Evolutionary conservation across 35 echinoderm and acorn worm species (phyloP).

Genomic region (Apostichopus parvimensis): DNA sequence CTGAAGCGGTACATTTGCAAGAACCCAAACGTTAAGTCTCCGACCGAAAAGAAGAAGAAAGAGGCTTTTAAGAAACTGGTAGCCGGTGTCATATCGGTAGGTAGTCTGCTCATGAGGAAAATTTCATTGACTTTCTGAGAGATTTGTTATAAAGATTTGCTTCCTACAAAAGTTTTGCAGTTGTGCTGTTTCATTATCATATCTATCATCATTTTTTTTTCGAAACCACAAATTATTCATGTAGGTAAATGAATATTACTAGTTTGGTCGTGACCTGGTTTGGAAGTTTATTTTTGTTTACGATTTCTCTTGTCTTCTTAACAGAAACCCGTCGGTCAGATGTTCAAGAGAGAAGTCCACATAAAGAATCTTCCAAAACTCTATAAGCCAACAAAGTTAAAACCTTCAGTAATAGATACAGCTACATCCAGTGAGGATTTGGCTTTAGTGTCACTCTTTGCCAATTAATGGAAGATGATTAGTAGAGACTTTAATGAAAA

Average conservation of each 20-base stretch:
- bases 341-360: slow-evolving; percentile 45
- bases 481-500: background rate
- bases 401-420: background rate
- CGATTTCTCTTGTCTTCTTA: background rate
- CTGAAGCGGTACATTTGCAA: background rate
- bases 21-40: slow-evolving; percentile 10
- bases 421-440: background rate
- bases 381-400: slow-evolving; percentile 46
- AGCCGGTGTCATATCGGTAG: slow-evolving; percentile 51
- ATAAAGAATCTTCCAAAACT: slow-evolving; percentile 55
- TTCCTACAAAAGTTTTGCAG: too few species aligned
- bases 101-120: background rate
- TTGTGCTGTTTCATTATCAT: too few species aligned
- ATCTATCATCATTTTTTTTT: too few species aligned
- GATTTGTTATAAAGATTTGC: too few species aligned
- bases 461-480: background rate
- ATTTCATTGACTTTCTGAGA: too few species aligned
- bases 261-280: background rate
- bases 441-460: slow-evolving; percentile 36
- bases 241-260: too few species aligned
- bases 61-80: slow-evolving; percentile 68
- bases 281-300: too few species aligned
- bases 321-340: slow-evolving; percentile 48
- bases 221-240: too few species aligned
- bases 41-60: slow-evolving; percentile 64